Evolutionary conservation across 2,113 vertebrate species (phyloP).

Genomic region (Pedetes capensis): DNA sequence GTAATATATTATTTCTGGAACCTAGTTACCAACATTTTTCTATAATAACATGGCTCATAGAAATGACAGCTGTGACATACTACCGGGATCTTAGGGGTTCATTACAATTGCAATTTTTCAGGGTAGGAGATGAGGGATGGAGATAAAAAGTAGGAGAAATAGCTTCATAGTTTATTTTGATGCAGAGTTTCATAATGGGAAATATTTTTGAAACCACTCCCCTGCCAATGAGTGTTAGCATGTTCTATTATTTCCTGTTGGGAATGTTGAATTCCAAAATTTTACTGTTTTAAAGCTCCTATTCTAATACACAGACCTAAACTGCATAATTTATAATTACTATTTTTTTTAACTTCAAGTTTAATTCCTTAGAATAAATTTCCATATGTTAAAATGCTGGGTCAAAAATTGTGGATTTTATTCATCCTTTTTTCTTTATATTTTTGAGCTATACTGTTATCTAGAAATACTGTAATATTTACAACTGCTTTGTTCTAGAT

Average conservation of each 20-base stretch:
- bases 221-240: neutral
- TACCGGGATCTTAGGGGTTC: neutral
- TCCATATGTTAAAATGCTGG: neutral
- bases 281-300: neutral
- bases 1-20: slow-evolving; percentile 14
- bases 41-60: neutral
- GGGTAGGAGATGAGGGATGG: neutral
- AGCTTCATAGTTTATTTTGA: slow-evolving; percentile 13
- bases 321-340: neutral
- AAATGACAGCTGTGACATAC: neutral
- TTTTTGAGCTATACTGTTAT: neutral
- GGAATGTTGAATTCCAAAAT: neutral
- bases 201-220: neutral
- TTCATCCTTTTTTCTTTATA: neutral
- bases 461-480: neutral
- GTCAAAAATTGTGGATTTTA: neutral
- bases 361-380: neutral
- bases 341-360: neutral
- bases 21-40: neutral
- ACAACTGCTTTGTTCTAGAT: neutral
- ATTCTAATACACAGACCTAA: neutral
- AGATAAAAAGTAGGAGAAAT: neutral
- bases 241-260: neutral
- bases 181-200: neutral
- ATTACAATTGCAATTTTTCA: neutral